Percentiles rank a stretch among this genome's conserved stretches.
phyloP scores from a whole-genome alignment of 2,113 vertebrate genomes.

The Phaethon lepturus region DNA sequence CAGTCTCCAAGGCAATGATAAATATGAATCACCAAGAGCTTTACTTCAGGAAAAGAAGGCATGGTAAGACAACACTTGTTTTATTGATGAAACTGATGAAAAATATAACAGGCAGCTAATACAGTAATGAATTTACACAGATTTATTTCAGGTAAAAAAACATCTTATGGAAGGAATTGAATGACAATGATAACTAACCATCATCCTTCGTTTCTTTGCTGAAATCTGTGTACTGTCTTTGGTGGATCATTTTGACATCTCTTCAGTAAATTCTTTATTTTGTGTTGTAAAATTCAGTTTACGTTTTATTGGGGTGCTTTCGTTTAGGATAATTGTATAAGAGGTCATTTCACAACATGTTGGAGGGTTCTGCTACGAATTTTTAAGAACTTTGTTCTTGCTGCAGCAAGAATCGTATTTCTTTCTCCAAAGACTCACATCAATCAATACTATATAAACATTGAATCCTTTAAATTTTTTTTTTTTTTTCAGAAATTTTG shows the following conservation, averaged over 20 bases:
- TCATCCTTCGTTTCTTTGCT: not conserved
- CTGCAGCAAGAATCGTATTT: not conserved
- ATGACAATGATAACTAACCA: not conserved
- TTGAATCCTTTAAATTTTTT: not conserved
- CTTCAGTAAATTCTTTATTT: not conserved
- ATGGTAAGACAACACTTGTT: not conserved
- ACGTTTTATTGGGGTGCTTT: not conserved
- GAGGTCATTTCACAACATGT: not conserved
- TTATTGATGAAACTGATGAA: not conserved
- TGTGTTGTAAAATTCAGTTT: not conserved
- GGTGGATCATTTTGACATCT: not conserved
- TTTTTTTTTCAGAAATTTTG: not conserved
- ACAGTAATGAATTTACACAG: not conserved
- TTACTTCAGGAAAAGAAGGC: not conserved
- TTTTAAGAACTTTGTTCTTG: not conserved
- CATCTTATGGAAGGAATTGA: not conserved
- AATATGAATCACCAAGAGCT: not conserved
- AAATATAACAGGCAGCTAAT: not conserved
- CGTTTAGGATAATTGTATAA: not conserved
- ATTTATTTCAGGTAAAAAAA: not conserved
- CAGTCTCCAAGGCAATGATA: not conserved
- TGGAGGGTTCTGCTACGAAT: not conserved
- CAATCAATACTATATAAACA: not conserved
- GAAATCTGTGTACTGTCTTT: not conserved
- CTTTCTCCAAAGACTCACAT: not conserved